These are phyloP conservation scores for Potorous gilbertii DNA, from an alignment of 2,797 vertebrate species.

Conservation along the genomic window DNA sequence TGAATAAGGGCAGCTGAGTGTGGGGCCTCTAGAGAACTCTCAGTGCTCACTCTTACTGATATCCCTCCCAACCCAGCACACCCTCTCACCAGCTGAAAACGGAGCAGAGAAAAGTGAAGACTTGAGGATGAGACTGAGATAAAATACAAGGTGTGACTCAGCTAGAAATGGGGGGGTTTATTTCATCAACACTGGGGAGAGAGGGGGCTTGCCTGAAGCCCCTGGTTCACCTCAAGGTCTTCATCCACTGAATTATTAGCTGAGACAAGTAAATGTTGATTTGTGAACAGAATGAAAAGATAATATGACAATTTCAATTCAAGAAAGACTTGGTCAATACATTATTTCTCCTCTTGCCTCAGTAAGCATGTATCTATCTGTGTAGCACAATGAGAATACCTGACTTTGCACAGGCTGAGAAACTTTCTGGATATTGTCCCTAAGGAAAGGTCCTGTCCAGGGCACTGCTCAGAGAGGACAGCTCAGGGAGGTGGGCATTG, in stretches of 20 bases:
- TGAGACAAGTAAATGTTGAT: conserved; percentile 57
- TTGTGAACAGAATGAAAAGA: conserved; percentile 55
- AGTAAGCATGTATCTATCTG: conserved; percentile 44
- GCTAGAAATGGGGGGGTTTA: conserved; percentile 71
- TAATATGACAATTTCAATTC: conserved; percentile 40
- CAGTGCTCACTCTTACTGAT: neutral
- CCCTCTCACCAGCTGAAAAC: neutral
- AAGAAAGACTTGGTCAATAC: conserved; percentile 54
- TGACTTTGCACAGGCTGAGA: neutral
- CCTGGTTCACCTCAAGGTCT: conserved; percentile 2
- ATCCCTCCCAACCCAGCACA: neutral
- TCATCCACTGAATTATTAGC: conserved; percentile 38
- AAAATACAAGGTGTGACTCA: conserved; percentile 53
- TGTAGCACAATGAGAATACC: conserved; percentile 19
- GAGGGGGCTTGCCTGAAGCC: conserved; percentile 52
- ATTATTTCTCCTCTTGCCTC: conserved; percentile 57
- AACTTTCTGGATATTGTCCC: conserved; percentile 20
- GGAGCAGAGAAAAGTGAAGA: neutral
- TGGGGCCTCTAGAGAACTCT: neutral
- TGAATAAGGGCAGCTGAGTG: neutral
- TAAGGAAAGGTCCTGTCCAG: neutral
- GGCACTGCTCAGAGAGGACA: neutral
- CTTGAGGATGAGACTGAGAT: neutral
- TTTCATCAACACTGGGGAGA: conserved; percentile 71
- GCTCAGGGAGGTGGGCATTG: neutral